Conservation (phyloP, 2,797 vertebrate genomes). For the Gambelia wislizenii region DNA sequence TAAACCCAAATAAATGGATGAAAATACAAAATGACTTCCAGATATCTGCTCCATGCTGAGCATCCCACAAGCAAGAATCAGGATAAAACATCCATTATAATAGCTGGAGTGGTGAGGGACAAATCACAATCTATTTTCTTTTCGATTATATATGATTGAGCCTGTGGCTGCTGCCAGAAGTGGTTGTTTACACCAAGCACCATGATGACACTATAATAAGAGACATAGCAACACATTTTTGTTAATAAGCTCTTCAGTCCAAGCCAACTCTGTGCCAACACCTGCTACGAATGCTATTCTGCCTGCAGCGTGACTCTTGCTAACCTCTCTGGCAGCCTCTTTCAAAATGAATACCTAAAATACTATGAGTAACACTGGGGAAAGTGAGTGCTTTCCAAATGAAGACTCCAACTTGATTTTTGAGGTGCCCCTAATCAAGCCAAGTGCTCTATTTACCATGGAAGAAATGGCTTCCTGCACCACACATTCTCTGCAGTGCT, state of each 20-base stretch:
- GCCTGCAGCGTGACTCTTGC: constrained; percentile 52
- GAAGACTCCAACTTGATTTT: constrained; percentile 57
- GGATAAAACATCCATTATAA: neutral
- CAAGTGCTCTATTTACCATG: constrained; percentile 56
- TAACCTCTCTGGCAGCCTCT: constrained; percentile 64
- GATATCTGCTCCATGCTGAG: fast-evolving
- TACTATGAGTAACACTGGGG: constrained; percentile 54
- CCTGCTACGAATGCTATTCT: constrained; percentile 50
- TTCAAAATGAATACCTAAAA: constrained; percentile 78
- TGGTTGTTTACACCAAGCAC: neutral
- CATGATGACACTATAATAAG: constrained; percentile 7
- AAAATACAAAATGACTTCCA: neutral
- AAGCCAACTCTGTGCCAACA: constrained; percentile 73
- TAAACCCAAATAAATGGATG: constrained; percentile 28
- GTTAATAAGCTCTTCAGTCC: constrained; percentile 53
- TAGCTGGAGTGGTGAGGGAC: constrained; percentile 7
- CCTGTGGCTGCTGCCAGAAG: constrained; percentile 57
- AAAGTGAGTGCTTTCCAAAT: constrained; percentile 31
- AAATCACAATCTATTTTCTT: neutral
- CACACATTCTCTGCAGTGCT: neutral
- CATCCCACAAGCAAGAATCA: neutral
- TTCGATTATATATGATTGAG: constrained; percentile 49
- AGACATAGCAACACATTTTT: neutral
- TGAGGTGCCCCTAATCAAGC: constrained; percentile 64
- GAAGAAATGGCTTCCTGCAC: constrained; percentile 38